A percentile compares a stretch with the other conserved stretches of the same genome.
Conservation (phyloP, 37 sponge, comb jelly and placozoan species). For the Hexactinellida sp. region DNA sequence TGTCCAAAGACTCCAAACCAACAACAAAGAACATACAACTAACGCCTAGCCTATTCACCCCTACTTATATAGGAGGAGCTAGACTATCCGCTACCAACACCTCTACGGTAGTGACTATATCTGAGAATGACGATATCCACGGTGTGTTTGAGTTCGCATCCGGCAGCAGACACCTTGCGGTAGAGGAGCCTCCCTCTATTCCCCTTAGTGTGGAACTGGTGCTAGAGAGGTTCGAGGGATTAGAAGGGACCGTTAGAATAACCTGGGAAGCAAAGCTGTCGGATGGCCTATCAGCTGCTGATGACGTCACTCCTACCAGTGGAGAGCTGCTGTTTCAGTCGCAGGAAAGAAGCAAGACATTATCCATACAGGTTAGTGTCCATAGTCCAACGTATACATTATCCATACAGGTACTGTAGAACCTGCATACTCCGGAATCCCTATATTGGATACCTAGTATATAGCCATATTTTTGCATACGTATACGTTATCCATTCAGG, state of each 20-base stretch:
- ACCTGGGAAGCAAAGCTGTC: constrained; percentile 20
- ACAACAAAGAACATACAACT: no score
- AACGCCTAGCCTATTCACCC: no score
- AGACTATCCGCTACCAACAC: constrained; percentile 26
- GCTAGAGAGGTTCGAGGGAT: constrained; percentile 51
- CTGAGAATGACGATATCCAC: constrained; percentile 65
- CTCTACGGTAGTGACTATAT: constrained; percentile 43
- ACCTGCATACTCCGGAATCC: no score
- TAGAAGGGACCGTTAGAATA: constrained; percentile 40
- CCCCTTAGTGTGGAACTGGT: constrained; percentile 23
- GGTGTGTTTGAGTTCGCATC: constrained; percentile 52
- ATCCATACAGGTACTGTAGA: no score
- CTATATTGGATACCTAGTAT: no score
- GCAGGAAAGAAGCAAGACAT: background rate
- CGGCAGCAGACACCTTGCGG: constrained; percentile 11
- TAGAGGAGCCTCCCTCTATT: constrained; percentile 27
- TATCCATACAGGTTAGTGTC: background rate
- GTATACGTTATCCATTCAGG: no score
- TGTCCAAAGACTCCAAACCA: no score
- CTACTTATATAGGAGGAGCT: constrained; percentile 58
- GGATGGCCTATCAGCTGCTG: background rate
- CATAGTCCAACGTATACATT: no score
- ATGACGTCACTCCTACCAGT: background rate
- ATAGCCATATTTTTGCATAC: no score
- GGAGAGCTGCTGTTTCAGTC: constrained; percentile 1